A percentile compares a stretch with the other conserved stretches of the same genome.
phyloP scores from a whole-genome alignment of 2,113 vertebrate species.

The Ctenomys sociabilis region DNA sequence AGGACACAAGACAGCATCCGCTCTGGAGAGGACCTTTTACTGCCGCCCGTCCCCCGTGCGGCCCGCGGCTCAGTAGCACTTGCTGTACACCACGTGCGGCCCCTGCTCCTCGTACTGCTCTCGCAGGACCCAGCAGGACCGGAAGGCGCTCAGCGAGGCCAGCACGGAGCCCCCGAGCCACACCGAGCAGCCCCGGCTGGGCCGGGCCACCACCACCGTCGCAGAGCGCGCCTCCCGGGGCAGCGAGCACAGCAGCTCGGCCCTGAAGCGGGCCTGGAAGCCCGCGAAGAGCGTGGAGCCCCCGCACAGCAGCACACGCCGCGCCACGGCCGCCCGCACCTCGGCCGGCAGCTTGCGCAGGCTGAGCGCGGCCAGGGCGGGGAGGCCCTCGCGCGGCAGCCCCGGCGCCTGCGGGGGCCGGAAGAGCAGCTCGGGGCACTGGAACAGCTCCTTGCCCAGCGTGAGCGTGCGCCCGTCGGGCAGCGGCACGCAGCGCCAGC shows the following conservation, averaged over 20 bases:
- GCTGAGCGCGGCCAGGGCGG: conserved; percentile 69
- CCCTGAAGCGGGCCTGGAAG: conserved; percentile 66
- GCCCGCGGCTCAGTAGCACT: conserved; percentile 75
- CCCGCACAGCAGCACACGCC: conserved; percentile 79
- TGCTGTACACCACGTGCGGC: conserved; percentile 77
- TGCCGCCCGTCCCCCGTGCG: not conserved
- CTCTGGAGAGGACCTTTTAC: not conserved
- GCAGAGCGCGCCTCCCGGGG: not conserved
- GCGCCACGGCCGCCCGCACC: not conserved
- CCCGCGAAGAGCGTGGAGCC: conserved; percentile 81
- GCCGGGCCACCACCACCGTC: conserved; percentile 56
- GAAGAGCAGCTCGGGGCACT: conserved; percentile 82
- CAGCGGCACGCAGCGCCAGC: conserved; percentile 58
- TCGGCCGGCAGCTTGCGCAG: conserved; percentile 59
- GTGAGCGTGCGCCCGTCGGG: conserved; percentile 72
- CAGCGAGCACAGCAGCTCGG: conserved; percentile 48
- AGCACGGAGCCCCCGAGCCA: conserved; percentile 84
- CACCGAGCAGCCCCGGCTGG: conserved; percentile 62
- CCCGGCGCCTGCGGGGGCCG: conserved; percentile 53
- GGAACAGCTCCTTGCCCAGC: conserved; percentile 77
- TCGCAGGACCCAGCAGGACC: conserved; percentile 80
- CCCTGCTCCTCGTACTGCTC: conserved; percentile 80
- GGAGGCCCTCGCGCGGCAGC: conserved; percentile 65
- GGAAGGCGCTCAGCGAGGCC: conserved; percentile 80
- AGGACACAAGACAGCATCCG: not conserved